phyloP scores from a whole-genome alignment of 2,113 vertebrate species.

The Prolemur simus region DNA sequence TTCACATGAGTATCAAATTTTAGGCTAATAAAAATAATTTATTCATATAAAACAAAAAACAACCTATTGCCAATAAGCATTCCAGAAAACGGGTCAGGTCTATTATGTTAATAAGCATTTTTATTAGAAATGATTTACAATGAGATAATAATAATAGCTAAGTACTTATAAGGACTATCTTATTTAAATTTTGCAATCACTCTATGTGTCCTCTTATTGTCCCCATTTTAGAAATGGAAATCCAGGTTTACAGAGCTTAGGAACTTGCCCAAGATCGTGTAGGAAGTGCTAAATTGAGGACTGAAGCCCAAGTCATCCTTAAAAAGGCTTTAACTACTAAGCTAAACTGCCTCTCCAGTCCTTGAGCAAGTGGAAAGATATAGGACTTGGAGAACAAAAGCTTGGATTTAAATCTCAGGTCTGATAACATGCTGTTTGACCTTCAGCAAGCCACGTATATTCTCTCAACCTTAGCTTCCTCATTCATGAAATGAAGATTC shows the following conservation, averaged over 20 bases:
- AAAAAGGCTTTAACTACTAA: neutral
- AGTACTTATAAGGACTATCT: neutral
- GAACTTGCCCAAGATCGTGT: neutral
- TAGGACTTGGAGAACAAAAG: neutral
- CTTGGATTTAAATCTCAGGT: neutral
- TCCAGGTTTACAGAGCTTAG: neutral
- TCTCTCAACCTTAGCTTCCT: neutral
- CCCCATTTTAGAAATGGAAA: neutral
- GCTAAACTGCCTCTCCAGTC: neutral
- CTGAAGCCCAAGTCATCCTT: neutral
- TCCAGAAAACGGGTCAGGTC: neutral
- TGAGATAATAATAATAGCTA: neutral
- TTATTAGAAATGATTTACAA: neutral
- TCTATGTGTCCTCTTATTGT: neutral
- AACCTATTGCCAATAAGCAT: neutral
- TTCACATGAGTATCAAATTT: neutral
- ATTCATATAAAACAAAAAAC: constrained; percentile 5
- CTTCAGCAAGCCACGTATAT: neutral
- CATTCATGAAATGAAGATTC: neutral
- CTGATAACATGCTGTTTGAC: neutral
- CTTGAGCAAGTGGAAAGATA: neutral
- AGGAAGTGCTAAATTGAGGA: neutral
- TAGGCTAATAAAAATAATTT: neutral
- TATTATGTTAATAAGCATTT: neutral
- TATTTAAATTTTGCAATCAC: neutral